Conservation (phyloP, 2,113 vertebrate genomes). For the Podilymbus podiceps region DNA sequence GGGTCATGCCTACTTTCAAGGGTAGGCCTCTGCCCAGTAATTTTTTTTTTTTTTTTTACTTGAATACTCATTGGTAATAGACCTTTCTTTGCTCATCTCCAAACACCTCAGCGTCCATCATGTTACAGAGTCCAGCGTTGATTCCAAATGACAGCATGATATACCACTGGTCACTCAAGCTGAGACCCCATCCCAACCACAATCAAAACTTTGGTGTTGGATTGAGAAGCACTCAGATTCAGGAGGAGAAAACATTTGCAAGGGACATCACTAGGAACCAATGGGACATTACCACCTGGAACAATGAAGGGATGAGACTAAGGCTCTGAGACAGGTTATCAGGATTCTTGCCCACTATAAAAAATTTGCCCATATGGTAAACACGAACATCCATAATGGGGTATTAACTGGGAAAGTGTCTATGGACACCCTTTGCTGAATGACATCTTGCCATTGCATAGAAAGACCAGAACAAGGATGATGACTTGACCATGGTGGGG, state of each 20-base stretch:
- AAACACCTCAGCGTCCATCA: neutral
- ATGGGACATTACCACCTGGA: neutral
- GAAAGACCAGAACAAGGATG: neutral
- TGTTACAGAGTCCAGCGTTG: neutral
- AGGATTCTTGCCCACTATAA: neutral
- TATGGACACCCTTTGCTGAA: neutral
- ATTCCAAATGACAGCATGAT: neutral
- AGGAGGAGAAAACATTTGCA: neutral
- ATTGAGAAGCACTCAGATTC: neutral
- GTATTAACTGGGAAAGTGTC: neutral
- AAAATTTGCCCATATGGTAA: neutral
- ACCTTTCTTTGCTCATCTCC: neutral
- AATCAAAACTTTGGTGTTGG: neutral
- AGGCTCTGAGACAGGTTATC: neutral
- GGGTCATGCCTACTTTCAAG: neutral
- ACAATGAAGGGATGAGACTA: neutral
- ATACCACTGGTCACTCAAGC: neutral
- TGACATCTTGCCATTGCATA: neutral
- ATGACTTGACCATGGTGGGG: neutral
- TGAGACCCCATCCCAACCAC: neutral
- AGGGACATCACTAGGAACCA: neutral
- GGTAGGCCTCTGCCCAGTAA: neutral
- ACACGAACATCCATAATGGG: neutral
- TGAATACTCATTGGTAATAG: neutral
- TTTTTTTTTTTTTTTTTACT: neutral